Conservation (phyloP, 2,888 invertebrate genomes). For the Caenorhabditis becei region DNA sequence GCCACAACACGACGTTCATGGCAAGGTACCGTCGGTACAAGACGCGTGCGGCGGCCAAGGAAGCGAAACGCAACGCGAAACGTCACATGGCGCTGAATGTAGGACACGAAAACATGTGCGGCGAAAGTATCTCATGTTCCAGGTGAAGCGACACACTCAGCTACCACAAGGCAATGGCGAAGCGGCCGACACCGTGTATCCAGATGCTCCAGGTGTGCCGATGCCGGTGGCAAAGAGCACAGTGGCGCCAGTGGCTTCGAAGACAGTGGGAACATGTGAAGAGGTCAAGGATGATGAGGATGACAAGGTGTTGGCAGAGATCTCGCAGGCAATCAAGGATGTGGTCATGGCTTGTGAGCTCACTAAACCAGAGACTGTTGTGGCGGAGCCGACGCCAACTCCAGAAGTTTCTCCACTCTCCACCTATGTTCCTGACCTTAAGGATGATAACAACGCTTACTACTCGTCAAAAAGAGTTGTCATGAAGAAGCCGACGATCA, state of each 20-base stretch:
- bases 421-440: no score
- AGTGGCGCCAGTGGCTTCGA: background rate
- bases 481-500: conserved; percentile 19
- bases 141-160: conserved; percentile 42
- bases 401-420: background rate
- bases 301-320: conserved; percentile 8
- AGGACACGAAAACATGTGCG: background rate
- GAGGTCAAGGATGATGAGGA: background rate
- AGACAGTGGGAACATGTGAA: background rate
- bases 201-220: background rate
- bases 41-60: conserved; percentile 34
- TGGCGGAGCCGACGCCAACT: conserved; percentile 7
- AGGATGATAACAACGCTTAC: no score
- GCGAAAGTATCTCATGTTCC: background rate
- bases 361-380: conserved; percentile 41
- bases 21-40: conserved; percentile 49
- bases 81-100: conserved; percentile 49
- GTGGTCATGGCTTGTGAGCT: conserved; percentile 23
- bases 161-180: background rate
- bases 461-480: no score
- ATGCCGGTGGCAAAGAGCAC: conserved; percentile 2
- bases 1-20: conserved; percentile 50
- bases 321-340: conserved; percentile 1
- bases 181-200: background rate
- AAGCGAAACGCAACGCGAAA: conserved; percentile 36